Conservation (phyloP, 2,113 vertebrate species). For the Apodemus speciosus region DNA sequence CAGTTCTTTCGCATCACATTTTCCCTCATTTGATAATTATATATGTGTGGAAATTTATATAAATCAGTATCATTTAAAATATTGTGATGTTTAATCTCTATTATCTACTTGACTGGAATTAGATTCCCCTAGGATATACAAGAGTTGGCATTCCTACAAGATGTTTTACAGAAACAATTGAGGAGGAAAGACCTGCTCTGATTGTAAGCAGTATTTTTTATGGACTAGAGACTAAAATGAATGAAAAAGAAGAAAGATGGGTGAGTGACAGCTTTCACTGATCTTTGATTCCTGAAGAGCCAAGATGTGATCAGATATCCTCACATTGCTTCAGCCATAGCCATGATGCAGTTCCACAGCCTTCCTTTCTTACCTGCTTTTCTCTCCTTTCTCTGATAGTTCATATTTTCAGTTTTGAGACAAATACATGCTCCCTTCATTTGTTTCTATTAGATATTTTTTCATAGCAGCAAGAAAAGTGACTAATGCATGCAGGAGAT, state of each 20-base stretch:
- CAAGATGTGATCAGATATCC: neutral
- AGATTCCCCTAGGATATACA: neutral
- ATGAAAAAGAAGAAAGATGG: neutral
- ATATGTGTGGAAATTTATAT: neutral
- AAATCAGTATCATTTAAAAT: neutral
- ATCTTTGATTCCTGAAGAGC: neutral
- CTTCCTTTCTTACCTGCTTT: neutral
- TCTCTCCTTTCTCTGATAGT: neutral
- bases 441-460: neutral
- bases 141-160: neutral
- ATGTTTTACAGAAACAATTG: neutral
- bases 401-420: neutral
- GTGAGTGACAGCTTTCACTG: neutral
- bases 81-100: neutral
- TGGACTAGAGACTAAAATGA: neutral
- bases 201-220: neutral
- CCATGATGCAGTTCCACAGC: fast-evolving
- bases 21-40: neutral
- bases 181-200: neutral
- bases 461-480: neutral
- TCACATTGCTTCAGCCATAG: neutral
- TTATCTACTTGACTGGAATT: neutral
- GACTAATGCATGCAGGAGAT: neutral
- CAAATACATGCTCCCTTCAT: neutral
- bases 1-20: neutral